phyloP scores from a whole-genome alignment of 1,140 invertebrate genomes.

The Drosophila funebris region DNA sequence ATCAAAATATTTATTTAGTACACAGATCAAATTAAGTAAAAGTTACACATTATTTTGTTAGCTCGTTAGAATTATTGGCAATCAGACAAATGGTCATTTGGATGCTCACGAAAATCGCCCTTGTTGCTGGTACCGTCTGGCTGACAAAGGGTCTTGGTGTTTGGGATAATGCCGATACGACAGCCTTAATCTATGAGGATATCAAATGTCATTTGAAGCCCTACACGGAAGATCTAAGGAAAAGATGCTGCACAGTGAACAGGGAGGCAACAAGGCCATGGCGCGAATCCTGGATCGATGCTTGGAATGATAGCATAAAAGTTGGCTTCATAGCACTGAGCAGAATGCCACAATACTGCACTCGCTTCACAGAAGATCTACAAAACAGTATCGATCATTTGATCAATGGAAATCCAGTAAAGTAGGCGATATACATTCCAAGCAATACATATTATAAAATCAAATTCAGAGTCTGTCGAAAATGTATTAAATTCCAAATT shows the following conservation, averaged over 20 bases:
- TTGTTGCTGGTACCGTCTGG: conserved; percentile 44
- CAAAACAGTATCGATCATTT: background rate
- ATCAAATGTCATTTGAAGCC: conserved; percentile 36
- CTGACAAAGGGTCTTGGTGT: conserved; percentile 31
- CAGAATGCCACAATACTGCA: conserved; percentile 22
- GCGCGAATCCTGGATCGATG: conserved; percentile 37
- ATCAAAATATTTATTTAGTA: background rate
- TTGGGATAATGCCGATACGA: conserved; percentile 27
- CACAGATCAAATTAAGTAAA: background rate
- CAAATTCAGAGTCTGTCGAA: background rate
- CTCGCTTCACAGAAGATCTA: conserved; percentile 31
- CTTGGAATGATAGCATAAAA: conserved; percentile 42
- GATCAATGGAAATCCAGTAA: background rate
- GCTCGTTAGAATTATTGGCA: background rate
- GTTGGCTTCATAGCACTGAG: background rate
- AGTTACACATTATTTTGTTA: background rate
- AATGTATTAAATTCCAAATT: conserved; percentile 1
- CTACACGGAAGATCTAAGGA: conserved; percentile 29
- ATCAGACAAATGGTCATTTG: conserved; percentile 27
- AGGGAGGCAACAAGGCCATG: conserved; percentile 11
- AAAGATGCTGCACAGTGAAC: conserved; percentile 19
- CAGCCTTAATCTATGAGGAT: conserved; percentile 26
- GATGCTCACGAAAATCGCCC: conserved; percentile 28
- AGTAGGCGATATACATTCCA: conserved; percentile 12
- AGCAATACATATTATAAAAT: background rate